Conservation (phyloP, 2,888 invertebrate genomes). For the Euclidia mi region DNA sequence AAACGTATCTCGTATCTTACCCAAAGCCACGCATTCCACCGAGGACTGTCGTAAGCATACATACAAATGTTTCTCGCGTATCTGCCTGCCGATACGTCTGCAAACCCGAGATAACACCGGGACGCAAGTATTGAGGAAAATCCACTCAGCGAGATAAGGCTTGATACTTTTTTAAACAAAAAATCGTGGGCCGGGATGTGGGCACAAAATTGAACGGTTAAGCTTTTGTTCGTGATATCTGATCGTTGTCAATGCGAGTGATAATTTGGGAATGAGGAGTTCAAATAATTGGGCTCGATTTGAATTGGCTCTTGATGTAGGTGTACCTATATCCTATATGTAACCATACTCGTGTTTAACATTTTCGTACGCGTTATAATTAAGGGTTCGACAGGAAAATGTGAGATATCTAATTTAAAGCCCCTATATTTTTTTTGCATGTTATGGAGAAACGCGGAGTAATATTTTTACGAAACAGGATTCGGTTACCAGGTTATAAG, state of each 20-base stretch:
- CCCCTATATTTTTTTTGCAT: too few species aligned
- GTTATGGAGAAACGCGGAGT: too few species aligned
- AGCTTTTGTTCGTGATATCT: neutral
- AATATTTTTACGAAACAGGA: too few species aligned
- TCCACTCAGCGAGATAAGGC: slow-evolving; percentile 40
- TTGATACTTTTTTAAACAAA: slow-evolving; percentile 36
- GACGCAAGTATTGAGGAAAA: slow-evolving; percentile 43
- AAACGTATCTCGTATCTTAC: slow-evolving; percentile 3
- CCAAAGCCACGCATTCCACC: slow-evolving; percentile 1
- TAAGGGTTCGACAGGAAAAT: too few species aligned
- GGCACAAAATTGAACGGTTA: neutral
- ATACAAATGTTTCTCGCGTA: slow-evolving; percentile 8
- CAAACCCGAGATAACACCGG: slow-evolving; percentile 29
- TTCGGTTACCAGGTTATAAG: too few species aligned
- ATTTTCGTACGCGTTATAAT: too few species aligned
- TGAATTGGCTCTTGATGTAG: neutral
- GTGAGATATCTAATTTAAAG: too few species aligned
- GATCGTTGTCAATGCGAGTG: neutral
- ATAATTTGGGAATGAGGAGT: slow-evolving; percentile 1
- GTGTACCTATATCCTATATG: too few species aligned
- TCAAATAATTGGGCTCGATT: neutral
- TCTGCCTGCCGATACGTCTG: slow-evolving; percentile 6
- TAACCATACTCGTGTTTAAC: too few species aligned
- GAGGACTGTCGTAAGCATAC: slow-evolving; percentile 3
- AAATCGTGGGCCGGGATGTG: slow-evolving; percentile 5